A percentile compares a stretch with the other conserved stretches of the same genome.
phyloP scores from a whole-genome alignment of 1,140 invertebrate genomes.

The Battus philenor region DNA sequence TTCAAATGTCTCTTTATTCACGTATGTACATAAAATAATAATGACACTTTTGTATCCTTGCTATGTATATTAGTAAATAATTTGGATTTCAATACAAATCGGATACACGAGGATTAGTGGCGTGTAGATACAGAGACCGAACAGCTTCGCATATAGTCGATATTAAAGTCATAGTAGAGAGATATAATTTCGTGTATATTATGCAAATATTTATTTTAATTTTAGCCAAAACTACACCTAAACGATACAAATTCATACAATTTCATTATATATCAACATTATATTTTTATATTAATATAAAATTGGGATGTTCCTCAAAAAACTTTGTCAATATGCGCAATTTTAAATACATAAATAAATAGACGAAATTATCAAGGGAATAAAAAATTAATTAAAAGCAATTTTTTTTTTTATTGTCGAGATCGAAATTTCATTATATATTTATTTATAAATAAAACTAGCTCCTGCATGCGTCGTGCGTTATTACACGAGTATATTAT shows the following conservation, averaged over 20 bases:
- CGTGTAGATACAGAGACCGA: conserved; percentile 4
- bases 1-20: conserved; percentile 61
- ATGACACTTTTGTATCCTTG: conserved; percentile 55
- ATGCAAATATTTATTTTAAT: conserved; percentile 34
- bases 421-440: conserved; percentile 8
- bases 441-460: not conserved
- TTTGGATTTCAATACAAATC: conserved; percentile 52
- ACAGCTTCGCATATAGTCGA: conserved; percentile 1
- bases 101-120: conserved; percentile 25
- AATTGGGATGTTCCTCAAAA: conserved; percentile 24
- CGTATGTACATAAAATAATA: conserved; percentile 67
- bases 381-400: conserved; percentile 14
- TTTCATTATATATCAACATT: not conserved
- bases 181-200: conserved; percentile 25
- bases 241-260: conserved; percentile 22
- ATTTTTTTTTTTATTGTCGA: conserved; percentile 11
- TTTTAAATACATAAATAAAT: not conserved
- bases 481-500: not conserved
- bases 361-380: not conserved
- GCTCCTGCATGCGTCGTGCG: not conserved
- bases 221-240: conserved; percentile 55
- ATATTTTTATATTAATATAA: conserved; percentile 5
- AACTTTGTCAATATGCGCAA: not conserved
- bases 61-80: conserved; percentile 58
- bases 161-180: conserved; percentile 11